A percentile compares a stretch with the other conserved stretches of the same genome.
Conservation (phyloP, 2,797 vertebrate genomes). For the Denticeps clupeoides region DNA sequence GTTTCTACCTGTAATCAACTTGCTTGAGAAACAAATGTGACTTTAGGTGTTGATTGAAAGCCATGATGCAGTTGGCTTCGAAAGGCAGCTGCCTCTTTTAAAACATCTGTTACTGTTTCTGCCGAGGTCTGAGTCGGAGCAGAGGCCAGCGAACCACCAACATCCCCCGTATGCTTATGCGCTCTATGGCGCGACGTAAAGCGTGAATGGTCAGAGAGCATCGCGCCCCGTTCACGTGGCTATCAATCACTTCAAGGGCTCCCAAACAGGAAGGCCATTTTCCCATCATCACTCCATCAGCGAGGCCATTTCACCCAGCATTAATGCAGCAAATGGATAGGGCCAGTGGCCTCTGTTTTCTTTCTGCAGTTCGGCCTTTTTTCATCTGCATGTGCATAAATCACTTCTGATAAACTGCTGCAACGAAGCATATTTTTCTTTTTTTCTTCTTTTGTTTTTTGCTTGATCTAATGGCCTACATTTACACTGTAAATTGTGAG, state of each 20-base stretch:
- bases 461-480: no score
- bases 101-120: conserved; percentile 22
- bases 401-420: conserved; percentile 32
- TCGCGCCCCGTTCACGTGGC: conserved; percentile 33
- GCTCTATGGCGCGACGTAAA: conserved; percentile 30
- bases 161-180: conserved; percentile 47
- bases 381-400: conserved; percentile 35
- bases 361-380: conserved; percentile 21
- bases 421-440: conserved; percentile 36
- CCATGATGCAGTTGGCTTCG: conserved; percentile 20
- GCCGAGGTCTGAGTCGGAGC: conserved; percentile 19
- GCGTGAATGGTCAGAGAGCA: conserved; percentile 23
- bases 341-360: conserved; percentile 38
- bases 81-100: conserved; percentile 36
- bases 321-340: conserved; percentile 51
- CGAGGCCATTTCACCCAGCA: conserved; percentile 42
- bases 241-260: conserved; percentile 54
- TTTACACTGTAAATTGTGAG: no score
- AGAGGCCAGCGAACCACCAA: conserved; percentile 17
- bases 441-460: not conserved
- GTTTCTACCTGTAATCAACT: no score
- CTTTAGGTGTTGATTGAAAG: no score
- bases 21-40: no score
- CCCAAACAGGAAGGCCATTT: conserved; percentile 40
- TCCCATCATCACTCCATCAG: conserved; percentile 51